Percentiles rank a stretch among this genome's conserved stretches.
phyloP scores from a whole-genome alignment of 37 sponge, comb jelly and placozoan genomes.

The Aplysina aerophoba region DNA sequence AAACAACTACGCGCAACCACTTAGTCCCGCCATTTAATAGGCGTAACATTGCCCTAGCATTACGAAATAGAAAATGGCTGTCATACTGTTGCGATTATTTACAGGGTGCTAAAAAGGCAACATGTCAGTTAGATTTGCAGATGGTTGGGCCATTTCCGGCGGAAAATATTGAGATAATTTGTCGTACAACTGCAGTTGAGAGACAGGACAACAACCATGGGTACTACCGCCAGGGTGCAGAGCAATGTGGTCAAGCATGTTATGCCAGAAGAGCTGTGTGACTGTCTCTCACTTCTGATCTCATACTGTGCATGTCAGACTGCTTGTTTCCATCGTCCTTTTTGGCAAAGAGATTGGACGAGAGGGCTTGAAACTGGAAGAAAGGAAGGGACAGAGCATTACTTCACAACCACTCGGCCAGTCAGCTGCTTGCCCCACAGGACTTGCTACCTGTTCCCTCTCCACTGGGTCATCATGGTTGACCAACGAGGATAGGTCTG shows the following conservation, averaged over 20 bases:
- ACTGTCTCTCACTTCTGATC: not conserved
- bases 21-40: too few species aligned
- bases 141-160: conserved; percentile 59
- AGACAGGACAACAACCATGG: not conserved
- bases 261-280: conserved; percentile 12
- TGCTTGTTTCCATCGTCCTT: not conserved
- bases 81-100: too few species aligned
- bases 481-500: conserved; percentile 45
- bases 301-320: not conserved
- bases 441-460: conserved; percentile 48
- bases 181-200: conserved; percentile 47
- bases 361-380: conserved; percentile 56
- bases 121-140: conserved; percentile 44
- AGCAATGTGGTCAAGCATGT: not conserved
- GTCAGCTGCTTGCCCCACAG: not conserved
- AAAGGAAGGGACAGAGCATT: not conserved
- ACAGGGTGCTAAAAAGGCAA: conserved; percentile 9
- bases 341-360: conserved; percentile 35
- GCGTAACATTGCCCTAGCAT: too few species aligned
- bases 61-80: too few species aligned
- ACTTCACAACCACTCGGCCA: not conserved
- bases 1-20: too few species aligned
- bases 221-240: not conserved
- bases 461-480: conserved; percentile 63
- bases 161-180: conserved; percentile 53